Evolutionary conservation across 1,140 invertebrate genomes (phyloP).

Genomic region (Zaprionus capensis): DNA sequence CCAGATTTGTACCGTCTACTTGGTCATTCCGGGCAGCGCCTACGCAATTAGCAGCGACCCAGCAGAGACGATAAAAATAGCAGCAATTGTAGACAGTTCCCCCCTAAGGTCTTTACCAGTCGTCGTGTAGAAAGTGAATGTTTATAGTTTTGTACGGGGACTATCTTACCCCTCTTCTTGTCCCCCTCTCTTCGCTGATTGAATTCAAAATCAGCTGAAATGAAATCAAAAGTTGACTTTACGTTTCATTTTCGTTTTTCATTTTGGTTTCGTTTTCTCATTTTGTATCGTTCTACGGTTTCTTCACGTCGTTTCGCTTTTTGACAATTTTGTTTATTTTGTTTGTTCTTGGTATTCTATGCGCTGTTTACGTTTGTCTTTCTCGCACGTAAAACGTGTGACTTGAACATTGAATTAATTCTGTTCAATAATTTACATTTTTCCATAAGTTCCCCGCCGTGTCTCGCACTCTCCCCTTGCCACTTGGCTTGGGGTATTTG

Average conservation of each 20-base stretch:
- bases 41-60: conserved; percentile 70
- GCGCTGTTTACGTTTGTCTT: conserved; percentile 60
- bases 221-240: conserved; percentile 54
- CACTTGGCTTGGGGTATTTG: background rate
- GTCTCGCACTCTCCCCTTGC: too few relatives aligned
- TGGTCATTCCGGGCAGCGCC: conserved; percentile 70
- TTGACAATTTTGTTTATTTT: conserved; percentile 62
- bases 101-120: conserved; percentile 6
- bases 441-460: background rate
- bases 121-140: conserved; percentile 65
- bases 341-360: conserved; percentile 37
- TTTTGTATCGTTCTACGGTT: conserved; percentile 20
- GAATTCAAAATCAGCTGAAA: conserved; percentile 45
- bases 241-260: conserved; percentile 4
- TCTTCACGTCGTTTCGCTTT: conserved; percentile 2
- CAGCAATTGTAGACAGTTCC: conserved; percentile 34
- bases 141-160: conserved; percentile 15
- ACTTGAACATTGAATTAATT: conserved; percentile 82
- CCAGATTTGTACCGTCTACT: conserved; percentile 38
- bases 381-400: conserved; percentile 74
- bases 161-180: conserved; percentile 5
- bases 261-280: background rate
- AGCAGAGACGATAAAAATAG: conserved; percentile 45
- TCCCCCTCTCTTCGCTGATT: background rate
- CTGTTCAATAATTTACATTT: conserved; percentile 78